These are phyloP conservation scores for Channa striata DNA, from an alignment of 2,797 vertebrate genomes.

Conservation along the genomic window DNA sequence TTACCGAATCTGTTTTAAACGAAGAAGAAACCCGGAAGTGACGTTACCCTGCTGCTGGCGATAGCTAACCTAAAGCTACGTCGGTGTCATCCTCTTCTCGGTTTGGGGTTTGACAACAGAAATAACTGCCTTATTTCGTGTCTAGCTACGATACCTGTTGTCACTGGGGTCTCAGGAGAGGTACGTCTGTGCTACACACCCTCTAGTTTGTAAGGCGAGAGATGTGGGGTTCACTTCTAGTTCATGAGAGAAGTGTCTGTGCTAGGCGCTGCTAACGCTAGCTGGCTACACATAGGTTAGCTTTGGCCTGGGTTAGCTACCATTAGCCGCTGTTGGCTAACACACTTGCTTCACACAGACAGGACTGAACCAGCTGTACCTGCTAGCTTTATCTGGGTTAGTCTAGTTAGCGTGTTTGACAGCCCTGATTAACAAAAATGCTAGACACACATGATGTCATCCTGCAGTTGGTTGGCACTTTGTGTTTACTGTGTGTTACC, in stretches of 20 bases:
- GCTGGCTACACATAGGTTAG: conserved; percentile 52
- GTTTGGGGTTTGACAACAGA: conserved; percentile 64
- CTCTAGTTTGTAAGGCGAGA: neutral
- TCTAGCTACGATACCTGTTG: conserved; percentile 51
- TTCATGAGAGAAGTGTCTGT: conserved; percentile 4
- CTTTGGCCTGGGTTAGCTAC: conserved; percentile 63
- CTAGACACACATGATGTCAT: neutral
- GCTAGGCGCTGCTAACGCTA: conserved; percentile 45
- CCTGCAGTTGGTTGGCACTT: neutral
- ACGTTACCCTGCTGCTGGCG: conserved; percentile 32
- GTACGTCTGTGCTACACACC: conserved; percentile 43
- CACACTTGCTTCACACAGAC: neutral
- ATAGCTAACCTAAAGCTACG: conserved; percentile 56
- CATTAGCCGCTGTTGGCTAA: conserved; percentile 27
- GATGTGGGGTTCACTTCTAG: neutral
- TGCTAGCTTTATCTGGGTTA: neutral
- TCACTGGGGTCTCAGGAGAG: conserved; percentile 73
- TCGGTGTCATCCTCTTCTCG: conserved; percentile 62
- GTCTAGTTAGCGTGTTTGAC: neutral
- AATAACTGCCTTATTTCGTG: conserved; percentile 60
- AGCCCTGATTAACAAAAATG: neutral
- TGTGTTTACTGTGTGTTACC: conserved; percentile 17
- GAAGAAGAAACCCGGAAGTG: conserved; percentile 73
- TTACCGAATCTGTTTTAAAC: neutral
- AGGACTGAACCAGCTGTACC: neutral